Evolutionary conservation across 2,113 vertebrate species (phyloP).

Genomic region (Solenodon paradoxus): DNA sequence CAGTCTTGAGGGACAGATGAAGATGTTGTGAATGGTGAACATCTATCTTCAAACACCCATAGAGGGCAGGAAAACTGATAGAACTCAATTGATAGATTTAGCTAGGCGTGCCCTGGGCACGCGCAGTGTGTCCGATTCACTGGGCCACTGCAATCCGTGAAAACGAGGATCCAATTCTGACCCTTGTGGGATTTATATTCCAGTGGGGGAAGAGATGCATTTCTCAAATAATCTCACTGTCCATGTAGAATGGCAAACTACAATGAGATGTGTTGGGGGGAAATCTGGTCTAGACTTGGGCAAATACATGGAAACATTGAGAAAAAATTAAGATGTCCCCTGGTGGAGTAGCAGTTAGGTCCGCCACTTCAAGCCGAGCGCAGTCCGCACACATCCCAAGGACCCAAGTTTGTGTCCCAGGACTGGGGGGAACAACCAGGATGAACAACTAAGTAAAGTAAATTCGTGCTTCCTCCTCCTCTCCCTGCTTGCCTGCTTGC

Average conservation of each 20-base stretch:
- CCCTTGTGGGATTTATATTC: background rate
- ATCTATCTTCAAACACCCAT: too few species aligned
- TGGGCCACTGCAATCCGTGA: background rate
- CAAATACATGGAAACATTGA: background rate
- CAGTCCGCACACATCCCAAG: too few species aligned
- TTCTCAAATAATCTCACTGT: background rate
- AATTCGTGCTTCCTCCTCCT: too few species aligned
- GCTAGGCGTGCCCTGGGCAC: background rate
- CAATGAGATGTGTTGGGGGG: background rate
- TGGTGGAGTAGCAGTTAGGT: too few species aligned
- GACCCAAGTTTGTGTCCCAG: too few species aligned
- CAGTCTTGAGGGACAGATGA: too few species aligned
- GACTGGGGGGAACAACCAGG: too few species aligned
- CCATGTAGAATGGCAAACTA: background rate
- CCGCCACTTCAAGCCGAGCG: too few species aligned
- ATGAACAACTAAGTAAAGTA: too few species aligned
- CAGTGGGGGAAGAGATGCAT: background rate
- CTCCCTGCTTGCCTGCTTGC: too few species aligned
- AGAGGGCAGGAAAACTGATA: background rate
- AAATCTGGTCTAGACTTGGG: background rate
- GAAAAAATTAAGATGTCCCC: background rate
- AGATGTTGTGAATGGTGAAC: too few species aligned
- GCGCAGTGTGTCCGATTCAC: background rate
- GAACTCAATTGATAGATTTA: too few species aligned
- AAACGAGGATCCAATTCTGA: background rate